These are phyloP conservation scores for Gastrophryne carolinensis DNA, from an alignment of 2,797 vertebrate genomes.

Conservation along the genomic window DNA sequence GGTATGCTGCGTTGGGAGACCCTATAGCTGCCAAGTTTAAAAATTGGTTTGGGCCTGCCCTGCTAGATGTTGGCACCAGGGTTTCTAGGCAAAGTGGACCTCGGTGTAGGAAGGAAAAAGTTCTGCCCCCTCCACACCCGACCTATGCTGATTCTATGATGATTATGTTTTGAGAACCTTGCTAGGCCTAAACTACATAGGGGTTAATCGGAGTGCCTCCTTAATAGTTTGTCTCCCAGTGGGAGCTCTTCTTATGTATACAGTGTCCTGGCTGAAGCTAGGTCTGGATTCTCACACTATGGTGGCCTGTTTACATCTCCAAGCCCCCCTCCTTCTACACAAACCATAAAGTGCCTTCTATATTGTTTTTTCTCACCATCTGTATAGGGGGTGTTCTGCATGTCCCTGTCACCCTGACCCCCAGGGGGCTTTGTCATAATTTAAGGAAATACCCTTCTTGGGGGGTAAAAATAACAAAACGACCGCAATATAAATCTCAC, in stretches of 20 bases:
- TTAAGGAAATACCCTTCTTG: no score
- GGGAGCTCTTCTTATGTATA: neutral
- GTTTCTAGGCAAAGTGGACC: no score
- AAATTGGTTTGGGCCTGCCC: no score
- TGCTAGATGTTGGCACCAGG: no score
- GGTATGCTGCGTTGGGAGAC: neutral
- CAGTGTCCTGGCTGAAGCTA: neutral
- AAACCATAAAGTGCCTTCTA: neutral
- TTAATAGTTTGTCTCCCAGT: neutral
- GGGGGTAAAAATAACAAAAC: no score
- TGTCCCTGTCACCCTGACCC: neutral
- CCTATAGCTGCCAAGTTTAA: neutral
- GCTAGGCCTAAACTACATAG: no score
- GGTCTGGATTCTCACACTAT: neutral
- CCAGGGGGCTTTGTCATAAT: neutral
- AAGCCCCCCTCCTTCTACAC: no score
- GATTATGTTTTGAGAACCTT: no score
- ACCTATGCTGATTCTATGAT: no score
- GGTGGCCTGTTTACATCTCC: neutral
- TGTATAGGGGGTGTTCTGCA: neutral
- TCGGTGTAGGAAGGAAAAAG: no score
- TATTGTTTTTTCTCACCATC: constrained; percentile 16
- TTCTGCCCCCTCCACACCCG: no score
- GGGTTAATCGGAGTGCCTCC: neutral
- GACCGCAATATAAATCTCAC: no score